phyloP scores from a whole-genome alignment of 2,113 vertebrate genomes.

The Acrocephalus arundinaceus region DNA sequence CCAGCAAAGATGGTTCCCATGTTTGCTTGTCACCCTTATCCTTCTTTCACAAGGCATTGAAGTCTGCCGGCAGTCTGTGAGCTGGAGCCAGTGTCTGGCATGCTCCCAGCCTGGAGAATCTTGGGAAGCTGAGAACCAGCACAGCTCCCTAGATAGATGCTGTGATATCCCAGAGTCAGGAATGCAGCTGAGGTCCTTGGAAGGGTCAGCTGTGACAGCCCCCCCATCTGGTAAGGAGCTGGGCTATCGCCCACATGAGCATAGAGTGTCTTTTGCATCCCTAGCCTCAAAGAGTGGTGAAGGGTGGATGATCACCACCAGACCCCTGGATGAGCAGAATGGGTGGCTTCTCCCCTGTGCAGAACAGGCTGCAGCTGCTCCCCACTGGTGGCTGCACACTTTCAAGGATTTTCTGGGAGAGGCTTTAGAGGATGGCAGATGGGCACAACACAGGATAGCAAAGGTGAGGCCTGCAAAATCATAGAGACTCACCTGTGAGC shows the following conservation, averaged over 20 bases:
- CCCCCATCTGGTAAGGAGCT: neutral
- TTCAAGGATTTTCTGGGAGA: neutral
- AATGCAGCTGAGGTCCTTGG: neutral
- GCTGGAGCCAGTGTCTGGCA: neutral
- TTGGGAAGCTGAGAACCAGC: neutral
- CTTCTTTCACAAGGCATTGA: neutral
- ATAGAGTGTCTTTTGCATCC: neutral
- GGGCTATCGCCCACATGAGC: neutral
- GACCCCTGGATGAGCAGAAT: accelerated
- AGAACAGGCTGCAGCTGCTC: neutral
- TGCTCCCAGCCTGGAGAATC: neutral
- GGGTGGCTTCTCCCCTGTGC: neutral
- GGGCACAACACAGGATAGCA: neutral
- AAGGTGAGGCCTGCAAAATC: neutral
- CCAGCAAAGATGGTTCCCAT: neutral
- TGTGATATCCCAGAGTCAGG: neutral
- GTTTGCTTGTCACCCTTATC: neutral
- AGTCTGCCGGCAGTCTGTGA: neutral
- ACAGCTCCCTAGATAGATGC: neutral
- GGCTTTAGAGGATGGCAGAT: neutral
- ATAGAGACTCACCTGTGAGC: neutral
- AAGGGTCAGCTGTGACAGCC: neutral
- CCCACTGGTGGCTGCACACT: neutral
- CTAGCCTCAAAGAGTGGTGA: neutral
- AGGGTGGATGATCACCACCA: neutral